phyloP scores from a whole-genome alignment of 2,888 invertebrate genomes.

The Clusia tigrina region DNA sequence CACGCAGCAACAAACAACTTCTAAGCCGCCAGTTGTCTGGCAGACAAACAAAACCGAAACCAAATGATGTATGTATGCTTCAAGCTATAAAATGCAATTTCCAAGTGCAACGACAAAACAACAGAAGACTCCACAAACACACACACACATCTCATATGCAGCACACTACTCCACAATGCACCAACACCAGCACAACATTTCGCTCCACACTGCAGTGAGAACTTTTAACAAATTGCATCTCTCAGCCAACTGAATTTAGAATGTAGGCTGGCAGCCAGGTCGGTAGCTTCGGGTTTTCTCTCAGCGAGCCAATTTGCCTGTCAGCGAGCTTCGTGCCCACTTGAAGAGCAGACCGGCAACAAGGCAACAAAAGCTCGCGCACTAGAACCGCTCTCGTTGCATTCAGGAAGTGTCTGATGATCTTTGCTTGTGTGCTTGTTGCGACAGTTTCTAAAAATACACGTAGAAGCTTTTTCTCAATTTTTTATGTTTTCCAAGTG shows the following conservation, averaged over 20 bases:
- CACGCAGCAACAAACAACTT: slow-evolving; percentile 20
- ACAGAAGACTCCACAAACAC: background rate
- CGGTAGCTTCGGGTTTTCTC: background rate
- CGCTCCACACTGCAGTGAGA: background rate
- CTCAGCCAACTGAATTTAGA: background rate
- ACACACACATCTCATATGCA: background rate
- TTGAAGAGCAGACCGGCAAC: background rate
- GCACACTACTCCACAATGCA: background rate
- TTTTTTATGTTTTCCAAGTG: slow-evolving; percentile 40
- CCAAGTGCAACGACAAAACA: slow-evolving; percentile 3
- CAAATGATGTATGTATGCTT: slow-evolving; percentile 12
- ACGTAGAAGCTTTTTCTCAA: slow-evolving; percentile 37
- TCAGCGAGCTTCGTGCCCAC: background rate
- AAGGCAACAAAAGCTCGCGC: background rate
- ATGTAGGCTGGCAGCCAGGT: background rate
- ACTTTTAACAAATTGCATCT: background rate
- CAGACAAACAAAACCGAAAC: slow-evolving; percentile 12
- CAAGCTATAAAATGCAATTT: slow-evolving; percentile 15
- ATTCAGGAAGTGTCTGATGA: slow-evolving; percentile 39
- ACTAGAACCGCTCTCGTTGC: slow-evolving; percentile 12
- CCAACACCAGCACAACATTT: background rate
- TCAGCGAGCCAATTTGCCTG: background rate
- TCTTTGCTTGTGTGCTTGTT: slow-evolving; percentile 26
- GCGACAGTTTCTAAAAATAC: slow-evolving; percentile 51
- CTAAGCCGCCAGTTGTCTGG: background rate